Conservation (phyloP, 2,888 invertebrate genomes). For the Calliopum simillimum region DNA sequence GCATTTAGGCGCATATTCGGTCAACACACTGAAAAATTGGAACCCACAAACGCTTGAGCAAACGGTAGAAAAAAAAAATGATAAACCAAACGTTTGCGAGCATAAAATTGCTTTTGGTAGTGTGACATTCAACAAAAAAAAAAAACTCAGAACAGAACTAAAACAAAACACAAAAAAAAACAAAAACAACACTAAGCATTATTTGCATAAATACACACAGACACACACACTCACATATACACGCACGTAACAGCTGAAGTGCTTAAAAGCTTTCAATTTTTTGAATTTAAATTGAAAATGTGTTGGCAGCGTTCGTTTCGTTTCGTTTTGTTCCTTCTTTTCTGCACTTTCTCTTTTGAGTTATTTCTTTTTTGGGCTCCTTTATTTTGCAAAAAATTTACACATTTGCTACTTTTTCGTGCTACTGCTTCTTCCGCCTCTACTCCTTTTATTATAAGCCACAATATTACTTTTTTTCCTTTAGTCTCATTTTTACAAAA, state of each 20-base stretch:
- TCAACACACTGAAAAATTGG: too few species aligned
- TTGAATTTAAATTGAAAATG: slow-evolving; percentile 39
- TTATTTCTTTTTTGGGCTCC: neutral
- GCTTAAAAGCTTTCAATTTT: slow-evolving; percentile 22
- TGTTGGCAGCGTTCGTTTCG: neutral
- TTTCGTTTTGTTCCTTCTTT: slow-evolving; percentile 25
- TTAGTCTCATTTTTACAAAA: slow-evolving; percentile 7
- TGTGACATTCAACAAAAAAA: too few species aligned
- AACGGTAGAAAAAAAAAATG: too few species aligned
- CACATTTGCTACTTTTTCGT: too few species aligned
- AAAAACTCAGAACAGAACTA: too few species aligned
- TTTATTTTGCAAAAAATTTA: neutral
- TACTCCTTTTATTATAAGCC: slow-evolving; percentile 9
- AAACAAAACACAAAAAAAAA: too few species aligned
- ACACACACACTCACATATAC: slow-evolving; percentile 24
- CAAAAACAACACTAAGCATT: neutral
- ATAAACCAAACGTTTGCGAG: too few species aligned
- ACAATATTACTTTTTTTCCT: neutral
- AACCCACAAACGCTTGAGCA: too few species aligned
- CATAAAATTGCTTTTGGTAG: too few species aligned
- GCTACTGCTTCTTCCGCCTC: neutral
- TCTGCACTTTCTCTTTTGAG: neutral
- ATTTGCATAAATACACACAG: slow-evolving; percentile 6
- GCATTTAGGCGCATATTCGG: too few species aligned
- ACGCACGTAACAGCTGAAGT: neutral